Evolutionary conservation across 2,888 invertebrate species (phyloP).

Genomic region (Girardia tigrina): DNA sequence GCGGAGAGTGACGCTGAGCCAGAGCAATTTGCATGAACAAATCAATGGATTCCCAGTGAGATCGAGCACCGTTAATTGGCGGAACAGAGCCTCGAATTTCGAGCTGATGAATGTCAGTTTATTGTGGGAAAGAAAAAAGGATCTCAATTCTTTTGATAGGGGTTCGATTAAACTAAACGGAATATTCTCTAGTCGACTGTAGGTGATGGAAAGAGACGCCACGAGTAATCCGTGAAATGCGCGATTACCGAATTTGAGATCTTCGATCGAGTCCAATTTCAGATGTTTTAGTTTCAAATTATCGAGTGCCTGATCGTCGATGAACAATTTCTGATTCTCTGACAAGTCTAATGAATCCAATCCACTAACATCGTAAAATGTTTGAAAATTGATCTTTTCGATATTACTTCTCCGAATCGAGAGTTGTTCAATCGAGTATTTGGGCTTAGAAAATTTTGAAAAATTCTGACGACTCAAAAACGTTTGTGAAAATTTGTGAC

Average conservation of each 20-base stretch:
- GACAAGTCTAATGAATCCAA: background rate
- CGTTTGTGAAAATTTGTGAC: background rate
- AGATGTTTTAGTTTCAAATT: slow-evolving; percentile 19
- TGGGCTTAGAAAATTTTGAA: background rate
- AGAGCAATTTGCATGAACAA: background rate
- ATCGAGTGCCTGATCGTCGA: background rate
- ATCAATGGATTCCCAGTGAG: background rate
- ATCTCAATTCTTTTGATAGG: background rate
- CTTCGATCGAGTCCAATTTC: background rate
- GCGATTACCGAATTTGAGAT: background rate
- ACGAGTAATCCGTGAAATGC: slow-evolving; percentile 17
- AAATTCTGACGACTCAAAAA: background rate
- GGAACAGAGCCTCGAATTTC: background rate
- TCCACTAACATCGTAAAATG: slow-evolving; percentile 1
- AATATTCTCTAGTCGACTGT: background rate
- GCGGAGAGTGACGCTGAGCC: background rate
- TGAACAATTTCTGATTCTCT: background rate
- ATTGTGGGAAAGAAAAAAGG: background rate
- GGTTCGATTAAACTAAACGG: background rate
- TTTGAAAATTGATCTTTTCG: background rate
- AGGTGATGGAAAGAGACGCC: background rate
- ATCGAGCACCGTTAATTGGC: slow-evolving; percentile 2
- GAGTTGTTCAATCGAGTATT: slow-evolving; percentile 9
- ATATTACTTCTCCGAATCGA: slow-evolving; percentile 3
- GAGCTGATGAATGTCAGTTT: background rate